These are phyloP conservation scores for Magallana gigas DNA, from an alignment of 1,140 invertebrate genomes.

Conservation along the genomic window DNA sequence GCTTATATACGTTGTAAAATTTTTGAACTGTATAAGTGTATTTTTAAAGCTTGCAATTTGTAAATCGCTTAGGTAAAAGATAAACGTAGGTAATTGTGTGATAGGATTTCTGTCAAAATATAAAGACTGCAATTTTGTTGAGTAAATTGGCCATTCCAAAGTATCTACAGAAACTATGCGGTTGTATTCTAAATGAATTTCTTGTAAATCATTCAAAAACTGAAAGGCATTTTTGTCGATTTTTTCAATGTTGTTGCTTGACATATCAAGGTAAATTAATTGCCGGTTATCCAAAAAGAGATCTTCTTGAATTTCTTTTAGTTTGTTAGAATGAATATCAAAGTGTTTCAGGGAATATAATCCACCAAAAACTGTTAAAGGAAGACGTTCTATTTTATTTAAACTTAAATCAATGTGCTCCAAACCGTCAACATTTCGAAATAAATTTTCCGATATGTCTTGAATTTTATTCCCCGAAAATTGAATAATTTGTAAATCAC, in stretches of 20 bases:
- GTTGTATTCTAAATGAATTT: conserved; percentile 59
- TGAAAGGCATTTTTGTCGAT: conserved; percentile 55
- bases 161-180: conserved; percentile 43
- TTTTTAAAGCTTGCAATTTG: conserved; percentile 53
- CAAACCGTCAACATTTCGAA: conserved; percentile 53
- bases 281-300: conserved; percentile 48
- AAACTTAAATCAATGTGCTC: conserved; percentile 61
- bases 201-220: conserved; percentile 49
- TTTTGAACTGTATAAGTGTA: conserved; percentile 57
- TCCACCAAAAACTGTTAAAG: conserved; percentile 49
- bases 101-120: conserved; percentile 62
- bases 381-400: conserved; percentile 54
- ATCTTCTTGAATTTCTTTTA: conserved; percentile 40
- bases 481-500: conserved; percentile 61
- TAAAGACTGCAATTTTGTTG: conserved; percentile 51
- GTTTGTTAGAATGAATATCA: conserved; percentile 53
- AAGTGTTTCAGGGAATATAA: conserved; percentile 47
- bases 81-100: conserved; percentile 55
- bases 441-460: conserved; percentile 53
- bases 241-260: conserved; percentile 49
- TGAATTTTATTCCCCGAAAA: conserved; percentile 57
- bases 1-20: conserved; percentile 53
- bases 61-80: conserved; percentile 62
- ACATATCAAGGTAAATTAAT: conserved; percentile 55
- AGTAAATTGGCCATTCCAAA: conserved; percentile 49